These are phyloP conservation scores for Falco berigora DNA, from an alignment of 2,797 vertebrate species.

Conservation along the genomic window DNA sequence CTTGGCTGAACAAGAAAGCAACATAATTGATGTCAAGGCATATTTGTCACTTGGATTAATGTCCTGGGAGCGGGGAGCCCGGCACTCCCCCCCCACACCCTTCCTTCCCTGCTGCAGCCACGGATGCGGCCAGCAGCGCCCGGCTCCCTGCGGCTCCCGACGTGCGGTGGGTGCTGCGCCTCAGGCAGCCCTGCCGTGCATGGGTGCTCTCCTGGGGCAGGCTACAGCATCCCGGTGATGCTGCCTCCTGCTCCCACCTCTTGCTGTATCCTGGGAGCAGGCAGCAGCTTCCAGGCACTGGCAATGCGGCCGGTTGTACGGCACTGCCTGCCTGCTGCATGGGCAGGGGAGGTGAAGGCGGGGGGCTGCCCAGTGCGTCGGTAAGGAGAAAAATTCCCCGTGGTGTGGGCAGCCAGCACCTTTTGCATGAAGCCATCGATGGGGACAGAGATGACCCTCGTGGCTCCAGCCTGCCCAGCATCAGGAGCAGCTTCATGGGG, in stretches of 20 bases:
- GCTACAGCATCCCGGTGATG: rapidly evolving
- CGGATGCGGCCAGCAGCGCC: rapidly evolving
- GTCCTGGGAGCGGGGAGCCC: background rate
- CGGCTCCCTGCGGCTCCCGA: background rate
- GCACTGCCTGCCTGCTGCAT: background rate
- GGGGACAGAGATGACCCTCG: background rate
- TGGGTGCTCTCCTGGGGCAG: background rate
- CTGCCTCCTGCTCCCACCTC: background rate
- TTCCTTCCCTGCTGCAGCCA: background rate
- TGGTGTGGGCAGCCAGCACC: background rate
- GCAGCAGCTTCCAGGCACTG: background rate
- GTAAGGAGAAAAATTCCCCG: rapidly evolving
- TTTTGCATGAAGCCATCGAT: rapidly evolving
- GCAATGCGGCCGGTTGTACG: rapidly evolving
- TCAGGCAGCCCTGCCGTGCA: background rate
- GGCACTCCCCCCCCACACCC: background rate
- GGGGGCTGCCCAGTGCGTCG: background rate
- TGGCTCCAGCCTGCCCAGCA: background rate
- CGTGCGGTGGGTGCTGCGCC: background rate
- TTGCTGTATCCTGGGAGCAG: background rate
- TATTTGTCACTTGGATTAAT: constrained; percentile 25
- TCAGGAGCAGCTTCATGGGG: background rate
- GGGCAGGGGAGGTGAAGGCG: background rate
- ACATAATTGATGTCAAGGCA: constrained; percentile 18
- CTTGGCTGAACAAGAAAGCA: constrained; percentile 40